Percentiles rank a stretch among this genome's conserved stretches.
These are phyloP conservation scores for Tokudaia muenninki DNA, from an alignment of 2,797 vertebrate genomes.

Conservation along the genomic window DNA sequence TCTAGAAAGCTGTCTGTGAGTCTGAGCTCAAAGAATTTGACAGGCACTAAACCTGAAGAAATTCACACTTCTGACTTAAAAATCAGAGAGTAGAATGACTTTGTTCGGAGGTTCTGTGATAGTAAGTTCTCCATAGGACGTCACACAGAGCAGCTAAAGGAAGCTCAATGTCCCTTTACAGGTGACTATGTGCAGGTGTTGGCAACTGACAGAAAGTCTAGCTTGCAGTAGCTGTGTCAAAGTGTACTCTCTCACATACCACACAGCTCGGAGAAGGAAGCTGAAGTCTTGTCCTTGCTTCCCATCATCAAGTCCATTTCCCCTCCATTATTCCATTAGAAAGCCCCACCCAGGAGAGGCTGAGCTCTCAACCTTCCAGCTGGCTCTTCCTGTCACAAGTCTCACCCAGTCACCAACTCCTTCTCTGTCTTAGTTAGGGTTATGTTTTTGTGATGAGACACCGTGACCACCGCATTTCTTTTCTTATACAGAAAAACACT, in stretches of 20 bases:
- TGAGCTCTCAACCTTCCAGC: background rate
- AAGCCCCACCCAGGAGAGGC: background rate
- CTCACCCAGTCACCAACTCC: background rate
- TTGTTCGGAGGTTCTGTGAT: slow-evolving; percentile 68
- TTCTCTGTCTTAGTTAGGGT: background rate
- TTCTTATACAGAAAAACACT: background rate
- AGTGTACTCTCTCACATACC: background rate
- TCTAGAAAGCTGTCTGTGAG: slow-evolving; percentile 70
- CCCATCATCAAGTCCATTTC: background rate
- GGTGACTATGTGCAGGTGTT: background rate
- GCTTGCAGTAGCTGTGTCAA: background rate
- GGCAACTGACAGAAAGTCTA: background rate
- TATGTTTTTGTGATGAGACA: background rate
- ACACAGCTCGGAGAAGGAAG: background rate
- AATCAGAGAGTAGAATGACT: slow-evolving; percentile 73
- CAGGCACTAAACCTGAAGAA: slow-evolving; percentile 56
- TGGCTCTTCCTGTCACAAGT: background rate
- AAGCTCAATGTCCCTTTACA: background rate
- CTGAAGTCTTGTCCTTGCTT: background rate
- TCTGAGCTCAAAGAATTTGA: slow-evolving; percentile 68
- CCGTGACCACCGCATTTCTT: background rate
- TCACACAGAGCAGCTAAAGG: background rate
- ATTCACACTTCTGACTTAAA: slow-evolving; percentile 66
- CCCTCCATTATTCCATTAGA: background rate
- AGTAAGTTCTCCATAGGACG: background rate